A percentile compares a stretch with the other conserved stretches of the same genome.
These are phyloP conservation scores for Oreohelix idahoensis DNA, from an alignment of 1,140 invertebrate species.

Conservation along the genomic window DNA sequence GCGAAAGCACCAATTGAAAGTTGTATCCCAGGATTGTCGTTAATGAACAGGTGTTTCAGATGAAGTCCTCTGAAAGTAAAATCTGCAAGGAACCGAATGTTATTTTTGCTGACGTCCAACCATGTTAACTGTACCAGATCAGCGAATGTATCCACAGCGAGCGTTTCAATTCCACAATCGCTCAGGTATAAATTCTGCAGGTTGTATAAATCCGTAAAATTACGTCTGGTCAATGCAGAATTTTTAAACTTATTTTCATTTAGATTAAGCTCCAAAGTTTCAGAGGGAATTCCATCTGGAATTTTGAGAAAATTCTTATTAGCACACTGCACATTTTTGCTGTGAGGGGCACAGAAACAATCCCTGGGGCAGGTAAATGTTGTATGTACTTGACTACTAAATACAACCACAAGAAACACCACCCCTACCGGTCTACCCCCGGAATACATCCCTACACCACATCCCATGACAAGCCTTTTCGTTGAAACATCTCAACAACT, in stretches of 20 bases:
- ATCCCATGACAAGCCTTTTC: constrained; percentile 7
- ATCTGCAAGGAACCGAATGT: constrained; percentile 64
- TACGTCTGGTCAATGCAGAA: constrained; percentile 54
- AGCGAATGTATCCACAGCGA: constrained; percentile 67
- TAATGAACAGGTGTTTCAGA: constrained; percentile 69
- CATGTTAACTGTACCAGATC: constrained; percentile 67
- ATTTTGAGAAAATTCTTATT: constrained; percentile 63
- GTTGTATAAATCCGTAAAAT: constrained; percentile 62
- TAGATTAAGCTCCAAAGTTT: constrained; percentile 67
- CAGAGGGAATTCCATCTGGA: constrained; percentile 65
- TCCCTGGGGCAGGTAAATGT: constrained; percentile 59
- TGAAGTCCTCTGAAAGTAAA: constrained; percentile 69
- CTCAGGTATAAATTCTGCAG: constrained; percentile 69
- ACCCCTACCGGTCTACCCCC: constrained; percentile 8
- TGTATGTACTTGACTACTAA: constrained; percentile 27
- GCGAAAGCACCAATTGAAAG: constrained; percentile 64
- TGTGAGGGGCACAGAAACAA: constrained; percentile 69
- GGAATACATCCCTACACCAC: constrained; percentile 17
- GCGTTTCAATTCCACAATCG: constrained; percentile 69
- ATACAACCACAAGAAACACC: constrained; percentile 27
- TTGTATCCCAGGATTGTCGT: constrained; percentile 68
- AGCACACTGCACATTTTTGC: constrained; percentile 68
- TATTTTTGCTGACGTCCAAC: constrained; percentile 71
- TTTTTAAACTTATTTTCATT: constrained; percentile 68
- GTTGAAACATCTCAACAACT: neutral